Percentiles rank a stretch among this genome's conserved stretches.
phyloP scores from a whole-genome alignment of 2,888 invertebrate species.

The Phalera bucephala region DNA sequence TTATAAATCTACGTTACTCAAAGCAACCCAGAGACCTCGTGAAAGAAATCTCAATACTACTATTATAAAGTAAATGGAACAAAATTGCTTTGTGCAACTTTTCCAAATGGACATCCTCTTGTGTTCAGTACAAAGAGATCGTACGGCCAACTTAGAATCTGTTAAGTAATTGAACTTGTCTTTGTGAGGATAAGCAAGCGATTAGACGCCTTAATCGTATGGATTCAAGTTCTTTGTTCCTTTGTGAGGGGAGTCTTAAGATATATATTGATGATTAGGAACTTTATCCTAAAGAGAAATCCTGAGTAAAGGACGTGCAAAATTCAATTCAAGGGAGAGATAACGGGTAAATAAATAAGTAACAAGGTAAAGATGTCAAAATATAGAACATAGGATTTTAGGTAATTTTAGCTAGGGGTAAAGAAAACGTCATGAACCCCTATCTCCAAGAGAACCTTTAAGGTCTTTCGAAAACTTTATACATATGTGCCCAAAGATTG shows the following conservation, averaged over 20 bases:
- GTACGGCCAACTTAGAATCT: conserved; percentile 34
- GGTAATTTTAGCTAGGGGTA: no score
- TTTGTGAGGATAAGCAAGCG: conserved; percentile 31
- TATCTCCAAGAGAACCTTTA: no score
- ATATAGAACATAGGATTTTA: no score
- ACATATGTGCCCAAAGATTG: no score
- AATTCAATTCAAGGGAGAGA: neutral
- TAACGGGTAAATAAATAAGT: no score
- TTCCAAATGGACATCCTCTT: conserved; percentile 36
- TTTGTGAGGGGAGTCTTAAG: conserved; percentile 8
- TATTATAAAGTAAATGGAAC: conserved; percentile 22
- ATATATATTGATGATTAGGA: conserved; percentile 29
- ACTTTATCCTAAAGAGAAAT: conserved; percentile 19
- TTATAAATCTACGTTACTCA: conserved; percentile 7
- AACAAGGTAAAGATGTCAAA: no score
- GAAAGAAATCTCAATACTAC: conserved; percentile 21
- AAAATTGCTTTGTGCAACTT: conserved; percentile 39
- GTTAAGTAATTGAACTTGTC: conserved; percentile 41
- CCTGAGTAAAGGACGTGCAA: neutral
- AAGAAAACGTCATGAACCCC: no score
- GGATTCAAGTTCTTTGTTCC: conserved; percentile 16
- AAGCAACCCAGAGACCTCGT: neutral
- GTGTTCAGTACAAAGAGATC: conserved; percentile 29
- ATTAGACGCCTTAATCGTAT: conserved; percentile 21
- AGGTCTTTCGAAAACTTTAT: no score